A percentile compares a stretch with the other conserved stretches of the same genome.
These are phyloP conservation scores for Ostrea denselamellosa DNA, from an alignment of 1,140 invertebrate species.

Conservation along the genomic window DNA sequence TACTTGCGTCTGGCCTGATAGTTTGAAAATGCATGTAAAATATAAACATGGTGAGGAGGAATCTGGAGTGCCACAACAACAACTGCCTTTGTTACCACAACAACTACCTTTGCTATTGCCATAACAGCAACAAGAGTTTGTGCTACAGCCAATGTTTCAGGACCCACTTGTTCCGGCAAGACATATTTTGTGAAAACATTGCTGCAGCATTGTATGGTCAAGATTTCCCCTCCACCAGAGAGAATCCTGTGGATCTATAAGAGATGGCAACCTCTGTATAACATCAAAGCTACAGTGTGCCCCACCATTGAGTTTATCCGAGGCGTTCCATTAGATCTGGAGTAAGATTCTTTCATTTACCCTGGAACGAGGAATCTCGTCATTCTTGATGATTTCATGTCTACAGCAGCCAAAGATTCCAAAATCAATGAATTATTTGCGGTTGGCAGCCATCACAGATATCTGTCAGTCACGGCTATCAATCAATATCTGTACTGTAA, in stretches of 20 bases:
- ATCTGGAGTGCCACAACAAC: not conserved
- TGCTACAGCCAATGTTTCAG: conserved; percentile 33
- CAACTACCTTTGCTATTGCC: not conserved
- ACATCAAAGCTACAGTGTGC: not conserved
- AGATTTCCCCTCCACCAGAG: conserved; percentile 29
- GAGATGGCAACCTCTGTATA: conserved; percentile 49
- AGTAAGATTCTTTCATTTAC: conserved; percentile 38
- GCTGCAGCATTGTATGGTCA: not conserved
- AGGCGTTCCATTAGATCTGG: conserved; percentile 47
- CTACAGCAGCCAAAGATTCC: conserved; percentile 47
- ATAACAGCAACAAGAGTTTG: conserved; percentile 1
- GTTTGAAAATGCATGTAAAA: conserved; percentile 21
- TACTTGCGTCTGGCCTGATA: conserved; percentile 26
- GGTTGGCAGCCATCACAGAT: conserved; percentile 44
- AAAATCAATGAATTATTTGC: conserved; percentile 50
- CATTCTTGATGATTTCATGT: conserved; percentile 26
- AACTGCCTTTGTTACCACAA: not conserved
- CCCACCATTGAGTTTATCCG: conserved; percentile 43
- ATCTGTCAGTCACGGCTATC: too few relatives aligned
- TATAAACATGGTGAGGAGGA: not conserved
- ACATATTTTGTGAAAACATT: conserved; percentile 39
- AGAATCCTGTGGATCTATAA: conserved; percentile 55
- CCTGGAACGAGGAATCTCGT: too few relatives aligned
- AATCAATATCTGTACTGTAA: too few relatives aligned
- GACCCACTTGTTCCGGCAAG: conserved; percentile 41